A percentile compares a stretch with the other conserved stretches of the same genome.
These are phyloP conservation scores for Discoglossus pictus DNA, from an alignment of 2,797 vertebrate species.

Conservation along the genomic window DNA sequence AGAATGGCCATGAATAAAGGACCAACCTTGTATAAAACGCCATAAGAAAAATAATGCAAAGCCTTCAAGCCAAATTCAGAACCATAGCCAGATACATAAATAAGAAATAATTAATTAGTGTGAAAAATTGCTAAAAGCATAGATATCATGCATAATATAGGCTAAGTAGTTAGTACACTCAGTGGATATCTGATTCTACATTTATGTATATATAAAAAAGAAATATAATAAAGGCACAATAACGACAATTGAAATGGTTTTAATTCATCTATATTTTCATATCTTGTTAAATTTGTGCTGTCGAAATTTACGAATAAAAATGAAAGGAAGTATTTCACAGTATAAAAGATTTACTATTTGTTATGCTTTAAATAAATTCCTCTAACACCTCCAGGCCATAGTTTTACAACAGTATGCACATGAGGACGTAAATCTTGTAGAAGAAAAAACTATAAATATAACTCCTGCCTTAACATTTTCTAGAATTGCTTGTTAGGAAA, in stretches of 20 bases:
- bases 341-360: conserved; percentile 66
- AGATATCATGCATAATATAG: too few relatives aligned
- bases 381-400: conserved; percentile 65
- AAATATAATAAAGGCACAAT: too few relatives aligned
- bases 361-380: conserved; percentile 66
- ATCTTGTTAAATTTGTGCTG: conserved; percentile 57
- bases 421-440: conserved; percentile 61
- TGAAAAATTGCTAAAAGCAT: too few relatives aligned
- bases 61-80: too few relatives aligned
- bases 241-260: conserved; percentile 37
- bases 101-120: too few relatives aligned
- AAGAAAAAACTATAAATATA: conserved; percentile 64
- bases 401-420: conserved; percentile 62
- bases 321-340: conserved; percentile 46
- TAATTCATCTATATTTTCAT: conserved; percentile 52
- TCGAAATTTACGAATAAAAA: conserved; percentile 51
- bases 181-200: too few relatives aligned
- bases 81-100: too few relatives aligned
- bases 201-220: conserved; percentile 15
- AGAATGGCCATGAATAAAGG: too few relatives aligned
- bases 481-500: conserved; percentile 36
- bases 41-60: too few relatives aligned
- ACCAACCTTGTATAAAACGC: too few relatives aligned
- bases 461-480: conserved; percentile 38
- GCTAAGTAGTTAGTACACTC: too few relatives aligned